These are phyloP conservation scores for Helobdella robusta DNA, from an alignment of 2,888 invertebrate species.

Conservation along the genomic window DNA sequence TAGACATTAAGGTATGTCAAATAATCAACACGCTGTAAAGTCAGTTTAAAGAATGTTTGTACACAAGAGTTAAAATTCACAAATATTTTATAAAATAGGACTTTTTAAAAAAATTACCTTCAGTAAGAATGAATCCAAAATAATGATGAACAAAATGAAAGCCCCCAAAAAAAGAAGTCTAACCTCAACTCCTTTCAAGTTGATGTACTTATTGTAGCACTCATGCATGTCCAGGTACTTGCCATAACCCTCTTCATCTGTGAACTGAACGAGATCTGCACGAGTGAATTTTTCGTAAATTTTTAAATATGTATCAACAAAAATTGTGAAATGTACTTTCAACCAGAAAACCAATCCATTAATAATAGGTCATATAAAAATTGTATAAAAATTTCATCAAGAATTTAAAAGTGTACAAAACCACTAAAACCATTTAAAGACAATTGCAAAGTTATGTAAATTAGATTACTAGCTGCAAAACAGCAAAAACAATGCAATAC, in stretches of 20 bases:
- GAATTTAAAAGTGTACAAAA: no score
- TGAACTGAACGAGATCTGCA: conserved; percentile 75
- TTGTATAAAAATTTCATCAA: no score
- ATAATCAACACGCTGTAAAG: conserved; percentile 65
- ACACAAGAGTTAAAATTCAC: not conserved
- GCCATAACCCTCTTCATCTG: conserved; percentile 98
- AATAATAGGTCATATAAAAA: no score
- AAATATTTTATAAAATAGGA: conserved; percentile 10
- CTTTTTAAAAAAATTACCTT: conserved; percentile 6
- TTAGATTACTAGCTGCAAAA: not conserved
- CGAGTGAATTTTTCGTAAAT: no score
- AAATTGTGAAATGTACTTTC: no score
- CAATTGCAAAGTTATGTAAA: not conserved
- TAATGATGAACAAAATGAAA: not conserved
- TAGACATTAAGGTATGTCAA: conserved; percentile 84
- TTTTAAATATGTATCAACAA: no score
- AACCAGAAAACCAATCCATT: no score
- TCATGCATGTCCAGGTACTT: conserved; percentile 93
- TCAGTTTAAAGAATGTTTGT: conserved; percentile 1
- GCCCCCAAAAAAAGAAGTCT: not conserved
- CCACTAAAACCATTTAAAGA: not conserved
- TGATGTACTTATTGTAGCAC: conserved; percentile 88
- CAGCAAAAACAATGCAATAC: not conserved
- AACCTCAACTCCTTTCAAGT: conserved; percentile 87
- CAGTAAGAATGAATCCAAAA: not conserved